Evolutionary conservation across 1,140 invertebrate species (phyloP).

Genomic region (Mactra quadrangularis): DNA sequence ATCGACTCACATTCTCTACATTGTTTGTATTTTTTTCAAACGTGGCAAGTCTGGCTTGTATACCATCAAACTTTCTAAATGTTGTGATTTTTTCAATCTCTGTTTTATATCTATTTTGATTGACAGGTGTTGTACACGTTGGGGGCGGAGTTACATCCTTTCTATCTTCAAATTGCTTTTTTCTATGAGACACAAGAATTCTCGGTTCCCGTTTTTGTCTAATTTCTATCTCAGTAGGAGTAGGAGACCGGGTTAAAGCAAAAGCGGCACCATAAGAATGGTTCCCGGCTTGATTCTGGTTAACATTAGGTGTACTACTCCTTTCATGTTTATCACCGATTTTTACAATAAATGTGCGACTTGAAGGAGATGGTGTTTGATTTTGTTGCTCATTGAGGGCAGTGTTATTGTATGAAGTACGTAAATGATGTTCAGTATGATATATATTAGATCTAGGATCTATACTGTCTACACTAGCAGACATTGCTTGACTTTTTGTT

Average conservation of each 20-base stretch:
- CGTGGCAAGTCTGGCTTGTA: constrained; percentile 71
- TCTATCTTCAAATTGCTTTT: constrained; percentile 77
- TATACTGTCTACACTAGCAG: constrained; percentile 73
- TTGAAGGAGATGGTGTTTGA: constrained; percentile 45
- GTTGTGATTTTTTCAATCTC: constrained; percentile 79
- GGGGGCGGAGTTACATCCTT: constrained; percentile 65
- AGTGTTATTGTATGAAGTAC: constrained; percentile 61
- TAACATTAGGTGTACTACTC: constrained; percentile 44
- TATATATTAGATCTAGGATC: constrained; percentile 64
- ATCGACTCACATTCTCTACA: constrained; percentile 19
- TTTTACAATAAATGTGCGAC: constrained; percentile 71
- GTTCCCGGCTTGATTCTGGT: constrained; percentile 36
- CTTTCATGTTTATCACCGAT: constrained; percentile 64
- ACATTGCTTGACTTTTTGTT: constrained; percentile 62
- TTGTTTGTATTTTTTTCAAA: constrained; percentile 71
- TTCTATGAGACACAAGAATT: constrained; percentile 74
- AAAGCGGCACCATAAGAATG: constrained; percentile 75
- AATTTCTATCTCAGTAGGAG: constrained; percentile 73
- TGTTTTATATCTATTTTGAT: constrained; percentile 72
- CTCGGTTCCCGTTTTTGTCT: constrained; percentile 56
- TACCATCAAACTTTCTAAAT: constrained; percentile 75
- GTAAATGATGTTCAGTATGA: constrained; percentile 62
- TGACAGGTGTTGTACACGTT: background rate
- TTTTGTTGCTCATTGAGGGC: constrained; percentile 61
- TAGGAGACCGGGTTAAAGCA: constrained; percentile 74